These are phyloP conservation scores for Cephus cinctus DNA, from an alignment of 1,140 invertebrate genomes.

Conservation along the genomic window DNA sequence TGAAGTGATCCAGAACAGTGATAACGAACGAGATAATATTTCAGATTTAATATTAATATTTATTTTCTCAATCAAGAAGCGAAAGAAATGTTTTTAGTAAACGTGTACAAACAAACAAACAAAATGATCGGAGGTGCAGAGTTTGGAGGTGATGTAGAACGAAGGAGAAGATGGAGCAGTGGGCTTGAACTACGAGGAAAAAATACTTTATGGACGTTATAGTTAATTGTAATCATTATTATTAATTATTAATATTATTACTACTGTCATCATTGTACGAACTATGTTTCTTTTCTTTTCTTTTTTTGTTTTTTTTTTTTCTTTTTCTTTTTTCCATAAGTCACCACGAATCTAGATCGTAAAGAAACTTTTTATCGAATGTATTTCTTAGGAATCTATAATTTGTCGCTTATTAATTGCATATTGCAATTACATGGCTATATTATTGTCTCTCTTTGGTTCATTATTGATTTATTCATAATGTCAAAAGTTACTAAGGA, in stretches of 20 bases:
- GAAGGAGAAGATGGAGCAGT: not conserved
- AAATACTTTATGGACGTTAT: slow-evolving; percentile 48
- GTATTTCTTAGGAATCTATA: slow-evolving; percentile 43
- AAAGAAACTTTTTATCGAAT: slow-evolving; percentile 44
- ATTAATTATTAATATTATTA: slow-evolving; percentile 35
- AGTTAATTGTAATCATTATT: slow-evolving; percentile 46
- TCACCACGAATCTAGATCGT: slow-evolving; percentile 32
- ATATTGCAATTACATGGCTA: slow-evolving; percentile 39
- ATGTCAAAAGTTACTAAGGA: slow-evolving; percentile 20
- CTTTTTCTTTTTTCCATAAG: slow-evolving; percentile 34
- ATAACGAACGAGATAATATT: slow-evolving; percentile 43
- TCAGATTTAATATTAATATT: slow-evolving; percentile 54
- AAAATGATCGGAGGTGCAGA: not conserved
- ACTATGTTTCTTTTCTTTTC: slow-evolving; percentile 18
- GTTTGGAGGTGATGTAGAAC: not conserved
- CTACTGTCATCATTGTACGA: slow-evolving; percentile 16
- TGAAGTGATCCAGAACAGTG: slow-evolving; percentile 34
- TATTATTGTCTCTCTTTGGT: slow-evolving; percentile 43
- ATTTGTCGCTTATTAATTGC: slow-evolving; percentile 37
- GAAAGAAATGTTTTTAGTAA: slow-evolving; percentile 47
- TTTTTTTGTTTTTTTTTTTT: slow-evolving; percentile 22
- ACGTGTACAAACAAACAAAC: slow-evolving; percentile 41
- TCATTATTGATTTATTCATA: slow-evolving; percentile 35
- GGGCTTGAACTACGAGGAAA: slow-evolving; percentile 20
- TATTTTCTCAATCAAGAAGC: slow-evolving; percentile 49